Conservation (phyloP, 1,140 invertebrate genomes). For the Drosophila parvula region DNA sequence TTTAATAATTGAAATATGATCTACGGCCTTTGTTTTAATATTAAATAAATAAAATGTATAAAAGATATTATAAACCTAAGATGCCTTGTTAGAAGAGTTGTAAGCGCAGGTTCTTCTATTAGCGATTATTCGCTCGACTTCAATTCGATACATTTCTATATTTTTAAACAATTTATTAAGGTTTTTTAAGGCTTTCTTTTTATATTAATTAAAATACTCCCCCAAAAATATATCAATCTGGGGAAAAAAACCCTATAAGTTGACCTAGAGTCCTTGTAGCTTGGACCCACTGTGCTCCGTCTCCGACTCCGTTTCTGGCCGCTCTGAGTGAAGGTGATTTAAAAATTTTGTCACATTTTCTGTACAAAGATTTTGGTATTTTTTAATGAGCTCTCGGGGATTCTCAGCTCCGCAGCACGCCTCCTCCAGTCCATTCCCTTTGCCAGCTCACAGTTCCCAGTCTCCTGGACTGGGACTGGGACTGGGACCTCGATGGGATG, state of each 20-base stretch:
- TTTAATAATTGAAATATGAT: too few relatives aligned
- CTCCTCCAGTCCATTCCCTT: slow-evolving; percentile 3
- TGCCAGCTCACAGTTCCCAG: slow-evolving; percentile 5
- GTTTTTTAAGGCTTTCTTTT: too few relatives aligned
- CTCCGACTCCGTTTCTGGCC: slow-evolving; percentile 21
- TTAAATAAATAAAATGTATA: too few relatives aligned
- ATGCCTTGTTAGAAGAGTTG: too few relatives aligned
- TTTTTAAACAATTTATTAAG: too few relatives aligned
- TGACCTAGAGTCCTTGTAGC: neutral
- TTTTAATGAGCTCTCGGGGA: slow-evolving; percentile 83
- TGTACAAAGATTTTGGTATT: slow-evolving; percentile 84
- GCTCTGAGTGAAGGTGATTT: slow-evolving; percentile 82
- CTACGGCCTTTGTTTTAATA: too few relatives aligned
- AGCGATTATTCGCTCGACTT: too few relatives aligned
- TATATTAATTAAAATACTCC: too few relatives aligned
- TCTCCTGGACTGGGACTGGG: slow-evolving; percentile 4
- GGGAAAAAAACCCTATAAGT: neutral
- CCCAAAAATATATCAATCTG: too few relatives aligned
- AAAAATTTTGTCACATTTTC: slow-evolving; percentile 84
- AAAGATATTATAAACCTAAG: too few relatives aligned
- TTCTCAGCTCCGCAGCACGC: slow-evolving; percentile 56
- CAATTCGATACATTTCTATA: too few relatives aligned
- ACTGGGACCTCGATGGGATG: neutral
- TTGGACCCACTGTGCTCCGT: slow-evolving; percentile 18
- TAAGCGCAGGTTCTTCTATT: too few relatives aligned